Evolutionary conservation across 2,113 vertebrate genomes (phyloP).

Genomic region (Pelecanoides urinatrix): DNA sequence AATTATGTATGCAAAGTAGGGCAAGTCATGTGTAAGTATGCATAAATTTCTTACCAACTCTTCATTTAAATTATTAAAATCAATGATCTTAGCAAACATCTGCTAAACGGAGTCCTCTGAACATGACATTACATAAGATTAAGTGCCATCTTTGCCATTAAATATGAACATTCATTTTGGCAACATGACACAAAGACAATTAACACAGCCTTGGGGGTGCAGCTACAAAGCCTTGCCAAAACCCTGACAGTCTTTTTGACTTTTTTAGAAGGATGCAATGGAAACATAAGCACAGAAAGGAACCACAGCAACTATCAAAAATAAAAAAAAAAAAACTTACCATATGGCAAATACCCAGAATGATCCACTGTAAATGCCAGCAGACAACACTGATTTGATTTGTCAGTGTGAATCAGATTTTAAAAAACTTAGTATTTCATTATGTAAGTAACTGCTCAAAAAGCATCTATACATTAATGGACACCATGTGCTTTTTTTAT

Average conservation of each 20-base stretch:
- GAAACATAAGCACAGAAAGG: background rate
- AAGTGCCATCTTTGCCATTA: background rate
- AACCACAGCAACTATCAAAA: background rate
- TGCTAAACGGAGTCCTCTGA: background rate
- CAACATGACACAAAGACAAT: background rate
- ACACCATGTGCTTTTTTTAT: background rate
- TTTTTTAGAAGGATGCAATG: background rate
- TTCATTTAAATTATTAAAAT: slow-evolving; percentile 29
- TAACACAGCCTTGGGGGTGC: background rate
- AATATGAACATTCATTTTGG: background rate
- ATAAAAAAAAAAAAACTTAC: background rate
- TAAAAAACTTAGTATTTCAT: background rate
- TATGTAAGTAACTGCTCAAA: background rate
- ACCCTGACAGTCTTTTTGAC: background rate
- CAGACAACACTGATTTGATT: background rate
- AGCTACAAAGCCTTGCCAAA: background rate
- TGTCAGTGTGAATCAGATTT: background rate
- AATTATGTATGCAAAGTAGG: background rate
- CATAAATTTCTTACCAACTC: background rate
- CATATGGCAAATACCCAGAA: background rate
- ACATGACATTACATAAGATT: background rate
- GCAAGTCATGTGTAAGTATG: background rate
- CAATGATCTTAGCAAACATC: background rate
- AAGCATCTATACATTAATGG: background rate
- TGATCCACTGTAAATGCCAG: background rate